Percentiles rank a stretch among this genome's conserved stretches.
Conservation (phyloP, 2,888 invertebrate genomes). For the Papilio gigon region DNA sequence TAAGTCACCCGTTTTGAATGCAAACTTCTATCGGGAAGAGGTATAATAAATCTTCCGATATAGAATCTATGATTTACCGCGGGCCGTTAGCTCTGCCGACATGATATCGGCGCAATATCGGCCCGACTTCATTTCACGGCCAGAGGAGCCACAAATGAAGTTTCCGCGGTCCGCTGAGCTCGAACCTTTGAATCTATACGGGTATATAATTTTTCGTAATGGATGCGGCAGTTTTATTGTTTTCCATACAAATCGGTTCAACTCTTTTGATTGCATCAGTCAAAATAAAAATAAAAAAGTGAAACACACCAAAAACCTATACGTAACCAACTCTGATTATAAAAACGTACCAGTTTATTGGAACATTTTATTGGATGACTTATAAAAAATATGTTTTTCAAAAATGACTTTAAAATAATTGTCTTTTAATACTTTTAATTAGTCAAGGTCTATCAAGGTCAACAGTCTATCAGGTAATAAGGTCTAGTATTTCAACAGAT, state of each 20-base stretch:
- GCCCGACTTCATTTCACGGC: conserved; percentile 81
- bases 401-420: too few species aligned
- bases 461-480: too few species aligned
- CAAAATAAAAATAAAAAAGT: too few species aligned
- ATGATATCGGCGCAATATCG: conserved; percentile 65
- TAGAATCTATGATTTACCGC: conserved; percentile 48
- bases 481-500: too few species aligned
- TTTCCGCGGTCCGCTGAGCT: conserved; percentile 75
- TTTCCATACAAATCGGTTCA: conserved; percentile 38
- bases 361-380: too few species aligned
- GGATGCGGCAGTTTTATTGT: conserved; percentile 53
- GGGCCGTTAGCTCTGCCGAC: conserved; percentile 52
- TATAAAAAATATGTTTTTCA: too few species aligned
- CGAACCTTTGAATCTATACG: conserved; percentile 48
- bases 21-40: conserved; percentile 16
- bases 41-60: conserved; percentile 28
- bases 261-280: not conserved
- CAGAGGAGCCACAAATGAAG: conserved; percentile 81
- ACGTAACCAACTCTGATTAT: too few species aligned
- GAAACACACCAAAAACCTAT: too few species aligned
- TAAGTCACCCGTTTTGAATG: not conserved
- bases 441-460: too few species aligned
- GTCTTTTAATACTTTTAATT: too few species aligned
- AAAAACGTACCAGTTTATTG: too few species aligned
- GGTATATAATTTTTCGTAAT: conserved; percentile 42